phyloP scores from a whole-genome alignment of 1,140 invertebrate species.

The Phocides pigmalion region DNA sequence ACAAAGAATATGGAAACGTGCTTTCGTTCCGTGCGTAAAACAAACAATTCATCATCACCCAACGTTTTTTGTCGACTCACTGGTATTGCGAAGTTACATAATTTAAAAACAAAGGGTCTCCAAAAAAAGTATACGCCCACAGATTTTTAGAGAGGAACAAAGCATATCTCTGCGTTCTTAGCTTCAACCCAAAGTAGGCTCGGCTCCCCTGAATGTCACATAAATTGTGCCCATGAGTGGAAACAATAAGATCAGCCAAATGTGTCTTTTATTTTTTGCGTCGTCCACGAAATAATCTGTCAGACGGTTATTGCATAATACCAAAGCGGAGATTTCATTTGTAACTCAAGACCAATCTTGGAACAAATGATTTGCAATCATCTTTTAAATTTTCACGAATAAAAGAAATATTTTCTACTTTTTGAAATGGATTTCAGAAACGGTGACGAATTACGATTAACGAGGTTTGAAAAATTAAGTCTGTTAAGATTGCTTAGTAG shows the following conservation, averaged over 20 bases:
- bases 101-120: slow-evolving; percentile 72
- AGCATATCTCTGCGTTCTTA: slow-evolving; percentile 65
- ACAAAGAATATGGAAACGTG: slow-evolving; percentile 36
- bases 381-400: slow-evolving; percentile 32
- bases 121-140: slow-evolving; percentile 60
- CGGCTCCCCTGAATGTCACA: slow-evolving; percentile 61
- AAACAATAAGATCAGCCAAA: slow-evolving; percentile 67
- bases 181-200: slow-evolving; percentile 52
- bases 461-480: neutral
- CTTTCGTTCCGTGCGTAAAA: slow-evolving; percentile 40
- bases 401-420: slow-evolving; percentile 20
- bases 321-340: slow-evolving; percentile 41
- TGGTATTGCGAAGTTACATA: slow-evolving; percentile 65
- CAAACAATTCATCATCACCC: slow-evolving; percentile 55
- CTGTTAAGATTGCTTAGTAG: no score
- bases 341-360: slow-evolving; percentile 35
- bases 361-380: slow-evolving; percentile 40
- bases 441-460: slow-evolving; percentile 9
- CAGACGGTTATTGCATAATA: slow-evolving; percentile 59
- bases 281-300: slow-evolving; percentile 49
- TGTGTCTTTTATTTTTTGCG: slow-evolving; percentile 57
- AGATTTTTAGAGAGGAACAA: slow-evolving; percentile 64
- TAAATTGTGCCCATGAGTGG: slow-evolving; percentile 64
- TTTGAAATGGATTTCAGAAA: slow-evolving; percentile 14
- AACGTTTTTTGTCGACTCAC: slow-evolving; percentile 52